Base-by-base conservation (phyloP, 1,140 invertebrate species). In the Dendroctonus ponderosae region DNA sequence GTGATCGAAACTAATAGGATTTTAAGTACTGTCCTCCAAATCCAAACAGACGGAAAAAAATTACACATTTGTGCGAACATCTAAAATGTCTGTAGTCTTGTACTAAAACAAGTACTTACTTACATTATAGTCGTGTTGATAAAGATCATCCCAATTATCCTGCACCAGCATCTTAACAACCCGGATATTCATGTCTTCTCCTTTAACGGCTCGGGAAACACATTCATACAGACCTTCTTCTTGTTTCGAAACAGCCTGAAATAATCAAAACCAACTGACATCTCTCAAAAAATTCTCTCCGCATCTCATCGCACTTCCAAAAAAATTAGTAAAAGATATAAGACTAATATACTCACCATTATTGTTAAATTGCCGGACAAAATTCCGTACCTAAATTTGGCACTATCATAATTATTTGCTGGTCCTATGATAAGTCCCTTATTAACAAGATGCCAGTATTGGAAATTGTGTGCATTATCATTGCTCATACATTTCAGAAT, bases 141-240 rank as follows among this genome's bases (percentile, higher is more conserved):
- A 66, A 8, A 72, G 39, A 44, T 71, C 66, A 56, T 68, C 62
- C 68, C 65, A 70, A 48, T 70, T 56, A 41, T 50, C 53, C 8
- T 66, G 44, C 2, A 72, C 71, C 8, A 68, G 12, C 62, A 72
- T 70, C 44, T 56, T 51, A 3, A 70, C 58, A 0, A 64, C 53
- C 9, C 57, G 53, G 26, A 72, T 66, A 46, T 70, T 72, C 43
- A 70, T 39, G 7, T 67, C 53, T n/a, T 70, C 59, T 15, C 59
- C 41, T 0, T 44, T 60, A 6, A 71, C 61, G 0, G 56, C 62
- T 43, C 62, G 53, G 5, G 71, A 72, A 7, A 72, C 71, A 61
- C 71, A 72, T 59, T 72, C 59, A 38, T 72, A 72, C 0, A 70
- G 12, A n/a, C 71, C 71, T 68, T 72, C 68, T 42, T 72, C 71